These are phyloP conservation scores for Sciurus niger DNA, from an alignment of 2,113 vertebrate genomes.

Conservation along the genomic window DNA sequence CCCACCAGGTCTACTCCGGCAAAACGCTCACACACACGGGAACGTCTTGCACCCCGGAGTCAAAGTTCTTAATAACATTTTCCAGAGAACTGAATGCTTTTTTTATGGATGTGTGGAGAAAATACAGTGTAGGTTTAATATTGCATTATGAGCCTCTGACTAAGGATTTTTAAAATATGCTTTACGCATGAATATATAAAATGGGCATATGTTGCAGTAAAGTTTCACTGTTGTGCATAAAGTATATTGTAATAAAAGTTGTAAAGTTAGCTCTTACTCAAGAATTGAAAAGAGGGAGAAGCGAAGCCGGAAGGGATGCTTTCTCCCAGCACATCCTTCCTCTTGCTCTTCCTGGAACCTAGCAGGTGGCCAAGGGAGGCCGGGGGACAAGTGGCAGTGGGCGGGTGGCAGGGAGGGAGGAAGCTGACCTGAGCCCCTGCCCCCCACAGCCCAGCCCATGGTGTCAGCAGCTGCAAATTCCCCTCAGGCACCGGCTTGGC, in stretches of 20 bases:
- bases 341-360: background rate
- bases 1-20: fast-evolving
- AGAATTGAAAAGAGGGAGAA: background rate
- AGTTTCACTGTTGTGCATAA: constrained; percentile 61
- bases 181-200: constrained; percentile 48
- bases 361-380: too few species aligned
- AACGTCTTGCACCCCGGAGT: background rate
- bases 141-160: constrained; percentile 37
- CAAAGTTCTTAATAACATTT: constrained; percentile 56
- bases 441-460: too few species aligned
- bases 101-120: background rate
- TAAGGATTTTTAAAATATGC: constrained; percentile 55
- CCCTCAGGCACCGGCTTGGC: background rate
- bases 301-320: background rate
- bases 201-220: constrained; percentile 10
- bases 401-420: background rate
- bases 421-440: too few species aligned
- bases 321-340: fast-evolving
- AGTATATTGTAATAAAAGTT: constrained; percentile 23
- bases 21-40: fast-evolving
- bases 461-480: background rate
- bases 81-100: background rate
- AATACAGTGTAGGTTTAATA: background rate
- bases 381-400: background rate
- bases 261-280: background rate